A percentile compares a stretch with the other conserved stretches of the same genome.
These are phyloP conservation scores for Macrochelys suwanniensis DNA, from an alignment of 2,797 vertebrate species.

Conservation along the genomic window DNA sequence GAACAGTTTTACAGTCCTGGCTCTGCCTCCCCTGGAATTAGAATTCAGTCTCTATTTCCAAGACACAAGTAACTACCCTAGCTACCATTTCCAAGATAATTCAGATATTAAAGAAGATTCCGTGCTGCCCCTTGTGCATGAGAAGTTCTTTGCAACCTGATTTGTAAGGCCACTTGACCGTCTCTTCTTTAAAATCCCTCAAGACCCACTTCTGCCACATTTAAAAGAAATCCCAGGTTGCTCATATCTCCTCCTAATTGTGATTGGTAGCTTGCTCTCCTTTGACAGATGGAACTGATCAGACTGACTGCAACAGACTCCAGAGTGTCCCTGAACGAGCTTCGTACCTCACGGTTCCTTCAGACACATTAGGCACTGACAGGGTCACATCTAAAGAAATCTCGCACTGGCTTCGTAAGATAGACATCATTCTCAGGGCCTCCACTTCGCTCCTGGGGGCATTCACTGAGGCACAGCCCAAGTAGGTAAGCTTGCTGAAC, in stretches of 20 bases:
- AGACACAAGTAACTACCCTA: background rate
- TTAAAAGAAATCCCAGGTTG: background rate
- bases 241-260: background rate
- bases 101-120: background rate
- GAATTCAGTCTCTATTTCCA: background rate
- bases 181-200: background rate
- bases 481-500: slow-evolving; percentile 97
- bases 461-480: slow-evolving; percentile 97
- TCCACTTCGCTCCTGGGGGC: slow-evolving; percentile 97
- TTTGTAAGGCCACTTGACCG: background rate
- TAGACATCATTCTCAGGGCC: slow-evolving; percentile 97
- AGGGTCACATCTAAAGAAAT: slow-evolving; percentile 94
- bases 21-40: background rate
- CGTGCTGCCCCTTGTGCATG: background rate
- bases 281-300: background rate
- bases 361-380: slow-evolving; percentile 96
- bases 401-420: slow-evolving; percentile 95
- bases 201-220: background rate
- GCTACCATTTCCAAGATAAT: background rate
- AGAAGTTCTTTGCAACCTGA: background rate
- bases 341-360: slow-evolving; percentile 95
- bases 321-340: rapidly evolving
- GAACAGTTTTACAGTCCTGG: background rate
- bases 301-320: background rate
- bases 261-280: background rate